Percentiles rank a stretch among this genome's conserved stretches.
Evolutionary conservation across 2,113 vertebrate genomes (phyloP).

Genomic region (Callorhinus ursinus): DNA sequence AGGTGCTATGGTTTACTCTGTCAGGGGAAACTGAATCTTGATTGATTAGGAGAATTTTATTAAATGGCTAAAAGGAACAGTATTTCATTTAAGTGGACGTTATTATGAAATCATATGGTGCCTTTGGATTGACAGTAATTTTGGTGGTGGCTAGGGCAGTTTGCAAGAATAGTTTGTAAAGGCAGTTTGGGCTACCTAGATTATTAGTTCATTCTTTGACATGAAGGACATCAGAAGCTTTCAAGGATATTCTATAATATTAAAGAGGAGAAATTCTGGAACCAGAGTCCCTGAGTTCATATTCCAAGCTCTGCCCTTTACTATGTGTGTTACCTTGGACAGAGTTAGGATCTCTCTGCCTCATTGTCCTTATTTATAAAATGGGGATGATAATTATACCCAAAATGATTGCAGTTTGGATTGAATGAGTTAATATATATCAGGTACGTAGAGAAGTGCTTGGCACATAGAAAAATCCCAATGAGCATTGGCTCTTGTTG

Average conservation of each 20-base stretch:
- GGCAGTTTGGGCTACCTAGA: not conserved
- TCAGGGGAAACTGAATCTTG: not conserved
- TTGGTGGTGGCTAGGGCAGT: not conserved
- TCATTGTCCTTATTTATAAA: not conserved
- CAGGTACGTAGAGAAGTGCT: not conserved
- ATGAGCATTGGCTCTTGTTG: not conserved
- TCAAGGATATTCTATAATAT: not conserved
- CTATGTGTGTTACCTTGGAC: not conserved
- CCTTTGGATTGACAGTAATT: not conserved
- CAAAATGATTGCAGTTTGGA: not conserved
- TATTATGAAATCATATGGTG: not conserved
- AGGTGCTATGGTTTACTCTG: not conserved
- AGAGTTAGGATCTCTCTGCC: not conserved
- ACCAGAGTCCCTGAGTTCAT: not conserved
- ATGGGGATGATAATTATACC: not conserved
- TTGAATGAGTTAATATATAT: not conserved
- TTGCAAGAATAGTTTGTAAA: slow-evolving; percentile 41
- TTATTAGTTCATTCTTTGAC: slow-evolving; percentile 18
- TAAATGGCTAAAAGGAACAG: not conserved
- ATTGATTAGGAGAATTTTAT: not conserved
- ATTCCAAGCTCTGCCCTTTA: too few relatives aligned
- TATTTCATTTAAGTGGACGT: not conserved
- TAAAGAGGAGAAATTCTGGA: not conserved
- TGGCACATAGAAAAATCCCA: not conserved
- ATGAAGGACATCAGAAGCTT: not conserved